Evolutionary conservation across 1,140 invertebrate genomes (phyloP), one percentile per base, ranked within the genome.

Genomic region (Harlomillsia oculata): DNA sequence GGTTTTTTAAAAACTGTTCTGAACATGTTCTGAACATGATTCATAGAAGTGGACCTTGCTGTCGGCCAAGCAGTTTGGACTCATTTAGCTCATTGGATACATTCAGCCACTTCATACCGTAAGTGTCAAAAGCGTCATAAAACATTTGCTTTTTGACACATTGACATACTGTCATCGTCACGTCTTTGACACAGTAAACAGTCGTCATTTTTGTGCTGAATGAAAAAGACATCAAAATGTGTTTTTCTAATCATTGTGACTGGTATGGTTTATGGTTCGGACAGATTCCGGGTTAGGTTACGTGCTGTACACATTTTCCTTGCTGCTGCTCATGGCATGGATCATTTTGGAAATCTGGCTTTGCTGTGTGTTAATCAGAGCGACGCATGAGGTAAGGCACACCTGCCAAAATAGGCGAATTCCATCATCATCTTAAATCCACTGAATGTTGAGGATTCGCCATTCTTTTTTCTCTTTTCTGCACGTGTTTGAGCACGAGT

Each of bases 341-440:
- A 26, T 57, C 14, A 57, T 57, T 13, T 26, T 57, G 21, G 55
- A 57, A 37, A 51, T 57, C 34, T 57, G 55, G 55, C 36, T 57
- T 6, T 57, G 55, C 21, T 57, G 55, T 34, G 48, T 57, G 36
- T 36, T 57, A 32, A 50, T 57, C 29, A 50, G 46, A 51, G 55
- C 55, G 16, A 20, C 46, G n/a, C 43, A 36, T n/a, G 55, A 57
- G 55, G 55, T 57, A 57, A 25, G 11, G n/a, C n/a, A n/a, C n/a
- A n/a, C n/a, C n/a, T n/a, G n/a, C n/a, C n/a, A n/a, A n/a, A n/a
- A n/a, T n/a, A n/a, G n/a, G n/a, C n/a, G n/a, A n/a, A n/a, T n/a
- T n/a, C n/a, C n/a, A n/a, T n/a, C n/a, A n/a, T n/a, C n/a, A n/a
- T n/a, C n/a, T n/a, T n/a, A n/a, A n/a, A n/a, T n/a, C n/a, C n/a